Conservation (phyloP, 2,113 vertebrate species). For the Limanda limanda region DNA sequence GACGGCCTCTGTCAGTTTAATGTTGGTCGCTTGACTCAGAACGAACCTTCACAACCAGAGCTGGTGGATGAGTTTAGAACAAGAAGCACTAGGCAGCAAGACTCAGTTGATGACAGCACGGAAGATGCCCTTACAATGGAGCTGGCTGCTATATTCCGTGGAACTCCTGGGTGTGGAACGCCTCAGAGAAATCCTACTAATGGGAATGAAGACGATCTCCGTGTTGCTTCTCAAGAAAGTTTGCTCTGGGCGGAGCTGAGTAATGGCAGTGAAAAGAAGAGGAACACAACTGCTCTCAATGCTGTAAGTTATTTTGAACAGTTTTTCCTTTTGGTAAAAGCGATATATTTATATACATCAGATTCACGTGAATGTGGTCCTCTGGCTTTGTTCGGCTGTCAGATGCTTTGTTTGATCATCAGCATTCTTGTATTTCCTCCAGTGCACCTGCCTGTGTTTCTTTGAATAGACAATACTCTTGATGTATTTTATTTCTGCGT, state of each 20-base stretch:
- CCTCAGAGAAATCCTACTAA: slow-evolving; percentile 28
- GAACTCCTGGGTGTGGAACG: slow-evolving; percentile 32
- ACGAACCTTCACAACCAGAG: slow-evolving; percentile 25
- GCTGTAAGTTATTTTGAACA: slow-evolving; percentile 85
- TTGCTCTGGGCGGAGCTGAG: slow-evolving; percentile 52
- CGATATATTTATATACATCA: background rate
- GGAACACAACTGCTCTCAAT: slow-evolving; percentile 87
- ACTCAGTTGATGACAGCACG: slow-evolving; percentile 22
- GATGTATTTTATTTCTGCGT: slow-evolving; percentile 1
- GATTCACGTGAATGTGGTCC: background rate
- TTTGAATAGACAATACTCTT: slow-evolving; percentile 23
- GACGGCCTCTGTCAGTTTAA: slow-evolving; percentile 37
- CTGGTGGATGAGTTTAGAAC: slow-evolving; percentile 32
- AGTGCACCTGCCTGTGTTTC: background rate
- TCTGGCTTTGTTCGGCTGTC: background rate
- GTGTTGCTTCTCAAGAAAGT: slow-evolving; percentile 21
- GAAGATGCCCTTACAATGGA: slow-evolving; percentile 53
- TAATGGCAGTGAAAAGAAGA: slow-evolving; percentile 80
- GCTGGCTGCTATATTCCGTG: slow-evolving; percentile 62
- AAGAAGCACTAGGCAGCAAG: slow-evolving; percentile 44
- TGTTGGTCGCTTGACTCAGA: slow-evolving; percentile 19
- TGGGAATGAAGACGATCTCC: slow-evolving; percentile 27
- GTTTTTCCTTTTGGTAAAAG: slow-evolving; percentile 7
- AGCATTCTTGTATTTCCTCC: background rate
- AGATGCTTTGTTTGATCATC: slow-evolving; percentile 3